These are phyloP conservation scores for Coenonympha arcania DNA, from an alignment of 2,888 invertebrate species.

Conservation along the genomic window DNA sequence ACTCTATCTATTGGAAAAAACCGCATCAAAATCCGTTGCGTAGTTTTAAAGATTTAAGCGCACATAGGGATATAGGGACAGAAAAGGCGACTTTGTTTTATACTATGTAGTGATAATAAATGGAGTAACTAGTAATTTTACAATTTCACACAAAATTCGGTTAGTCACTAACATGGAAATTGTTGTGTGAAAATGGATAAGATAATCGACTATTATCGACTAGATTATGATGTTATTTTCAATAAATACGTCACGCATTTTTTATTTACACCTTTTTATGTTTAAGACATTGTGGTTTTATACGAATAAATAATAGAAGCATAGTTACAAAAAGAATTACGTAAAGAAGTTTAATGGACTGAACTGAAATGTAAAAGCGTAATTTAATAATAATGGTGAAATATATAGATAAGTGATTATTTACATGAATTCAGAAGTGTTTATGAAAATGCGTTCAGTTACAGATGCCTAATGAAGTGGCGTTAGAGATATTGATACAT, in stretches of 20 bases:
- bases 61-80: too few relatives aligned
- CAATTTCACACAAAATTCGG: background rate
- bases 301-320: background rate
- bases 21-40: too few relatives aligned
- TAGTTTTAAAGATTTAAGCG: too few relatives aligned
- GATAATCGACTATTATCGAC: background rate
- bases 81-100: too few relatives aligned
- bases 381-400: background rate
- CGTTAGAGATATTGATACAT: slow-evolving; percentile 11
- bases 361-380: too few relatives aligned
- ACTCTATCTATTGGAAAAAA: too few relatives aligned
- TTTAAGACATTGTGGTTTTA: background rate
- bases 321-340: background rate
- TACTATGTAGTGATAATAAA: too few relatives aligned
- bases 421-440: background rate
- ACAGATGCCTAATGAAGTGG: slow-evolving; percentile 5
- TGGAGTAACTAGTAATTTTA: background rate
- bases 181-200: background rate
- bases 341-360: background rate
- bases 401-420: background rate
- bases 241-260: background rate
- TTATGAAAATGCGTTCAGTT: background rate
- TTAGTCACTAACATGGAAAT: background rate
- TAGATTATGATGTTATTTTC: background rate
- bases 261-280: background rate